A percentile compares a stretch with the other conserved stretches of the same genome.
Conservation (phyloP, 2,113 vertebrate genomes). For the Aphyosemion australe region DNA sequence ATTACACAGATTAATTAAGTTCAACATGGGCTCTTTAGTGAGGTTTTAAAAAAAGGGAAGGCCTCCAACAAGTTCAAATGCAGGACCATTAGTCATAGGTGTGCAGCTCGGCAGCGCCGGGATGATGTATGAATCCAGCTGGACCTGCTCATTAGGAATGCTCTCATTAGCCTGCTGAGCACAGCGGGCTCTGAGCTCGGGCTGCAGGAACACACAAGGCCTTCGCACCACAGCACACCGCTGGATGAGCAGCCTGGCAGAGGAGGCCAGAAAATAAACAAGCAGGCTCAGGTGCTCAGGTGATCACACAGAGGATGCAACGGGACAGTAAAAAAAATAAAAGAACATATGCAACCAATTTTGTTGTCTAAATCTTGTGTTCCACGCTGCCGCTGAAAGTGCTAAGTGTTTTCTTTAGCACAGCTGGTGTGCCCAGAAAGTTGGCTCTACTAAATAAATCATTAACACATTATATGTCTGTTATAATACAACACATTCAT, state of each 20-base stretch:
- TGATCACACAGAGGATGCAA: background rate
- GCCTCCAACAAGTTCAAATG: conserved; percentile 58
- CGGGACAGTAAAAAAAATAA: background rate
- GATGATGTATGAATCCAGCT: conserved; percentile 67
- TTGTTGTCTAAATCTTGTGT: background rate
- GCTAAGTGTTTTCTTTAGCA: background rate
- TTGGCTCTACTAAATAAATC: background rate
- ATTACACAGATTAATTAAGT: conserved; percentile 78
- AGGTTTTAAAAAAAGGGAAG: conserved; percentile 49
- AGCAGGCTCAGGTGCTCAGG: conserved; percentile 28
- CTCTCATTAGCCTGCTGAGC: conserved; percentile 64
- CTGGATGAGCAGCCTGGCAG: conserved; percentile 52
- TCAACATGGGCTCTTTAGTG: conserved; percentile 69
- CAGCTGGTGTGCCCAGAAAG: background rate
- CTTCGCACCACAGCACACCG: conserved; percentile 43
- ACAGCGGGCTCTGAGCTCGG: conserved; percentile 42
- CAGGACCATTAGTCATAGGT: conserved; percentile 65
- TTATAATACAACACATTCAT: conserved; percentile 4
- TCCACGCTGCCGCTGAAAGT: background rate
- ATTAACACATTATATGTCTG: background rate
- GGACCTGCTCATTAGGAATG: conserved; percentile 66
- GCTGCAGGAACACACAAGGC: conserved; percentile 61
- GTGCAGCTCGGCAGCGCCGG: conserved; percentile 47
- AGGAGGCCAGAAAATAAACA: conserved; percentile 66
- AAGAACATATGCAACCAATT: background rate